Conservation (phyloP, 2,888 invertebrate genomes). For the Lepidonotus clava region DNA sequence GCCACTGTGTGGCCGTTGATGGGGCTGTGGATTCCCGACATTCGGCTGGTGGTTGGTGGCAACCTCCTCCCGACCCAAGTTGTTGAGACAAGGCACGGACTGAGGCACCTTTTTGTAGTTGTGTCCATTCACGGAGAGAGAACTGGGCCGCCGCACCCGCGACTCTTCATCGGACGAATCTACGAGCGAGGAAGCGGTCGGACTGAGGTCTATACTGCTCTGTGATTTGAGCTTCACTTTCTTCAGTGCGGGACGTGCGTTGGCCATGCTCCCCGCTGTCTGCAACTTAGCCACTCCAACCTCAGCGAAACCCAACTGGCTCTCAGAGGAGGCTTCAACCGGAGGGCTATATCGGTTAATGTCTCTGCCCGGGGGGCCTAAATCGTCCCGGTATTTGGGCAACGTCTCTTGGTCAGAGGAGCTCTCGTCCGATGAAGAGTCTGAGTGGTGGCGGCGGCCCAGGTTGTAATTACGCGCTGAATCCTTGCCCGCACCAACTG, state of each 20-base stretch:
- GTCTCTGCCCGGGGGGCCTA: background rate
- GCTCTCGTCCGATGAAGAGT: background rate
- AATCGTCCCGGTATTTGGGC: slow-evolving; percentile 15
- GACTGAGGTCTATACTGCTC: slow-evolving; percentile 46
- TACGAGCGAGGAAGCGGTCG: background rate
- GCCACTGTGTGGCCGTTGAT: too few species aligned
- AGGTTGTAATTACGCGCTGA: background rate
- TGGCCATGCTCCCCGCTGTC: slow-evolving; percentile 56
- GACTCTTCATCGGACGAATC: slow-evolving; percentile 28
- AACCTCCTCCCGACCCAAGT: background rate
- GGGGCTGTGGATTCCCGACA: too few species aligned
- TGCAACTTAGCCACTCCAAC: slow-evolving; percentile 67
- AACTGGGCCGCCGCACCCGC: slow-evolving; percentile 19
- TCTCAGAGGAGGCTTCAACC: slow-evolving; percentile 55
- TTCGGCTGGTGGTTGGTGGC: background rate
- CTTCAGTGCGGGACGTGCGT: slow-evolving; percentile 59
- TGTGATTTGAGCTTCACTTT: slow-evolving; percentile 53
- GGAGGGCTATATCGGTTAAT: background rate
- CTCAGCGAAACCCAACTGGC: slow-evolving; percentile 67
- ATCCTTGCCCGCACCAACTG: slow-evolving; percentile 62
- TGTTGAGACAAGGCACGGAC: slow-evolving; percentile 36
- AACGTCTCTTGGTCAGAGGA: slow-evolving; percentile 23
- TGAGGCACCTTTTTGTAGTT: slow-evolving; percentile 47
- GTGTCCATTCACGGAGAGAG: slow-evolving; percentile 28
- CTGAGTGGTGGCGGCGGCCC: background rate